These are phyloP conservation scores for Nymphalis io DNA, from an alignment of 1,140 invertebrate genomes.

Conservation along the genomic window DNA sequence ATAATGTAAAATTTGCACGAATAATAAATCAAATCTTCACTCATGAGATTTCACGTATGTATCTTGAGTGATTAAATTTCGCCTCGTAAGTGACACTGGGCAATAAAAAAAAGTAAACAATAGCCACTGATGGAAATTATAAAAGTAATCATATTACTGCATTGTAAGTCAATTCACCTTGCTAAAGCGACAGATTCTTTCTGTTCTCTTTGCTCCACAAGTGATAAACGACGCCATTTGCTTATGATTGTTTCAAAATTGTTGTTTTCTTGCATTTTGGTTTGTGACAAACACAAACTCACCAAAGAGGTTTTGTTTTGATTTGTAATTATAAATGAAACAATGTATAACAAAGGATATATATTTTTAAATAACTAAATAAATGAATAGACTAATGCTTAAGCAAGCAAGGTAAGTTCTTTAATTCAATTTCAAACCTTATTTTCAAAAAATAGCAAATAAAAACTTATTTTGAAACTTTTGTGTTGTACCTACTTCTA, in stretches of 20 bases:
- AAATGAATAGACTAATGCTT: not conserved
- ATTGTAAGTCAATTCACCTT: conserved; percentile 53
- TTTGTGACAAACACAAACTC: conserved; percentile 44
- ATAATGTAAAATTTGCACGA: not conserved
- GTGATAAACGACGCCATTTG: conserved; percentile 70
- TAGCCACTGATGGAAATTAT: conserved; percentile 34
- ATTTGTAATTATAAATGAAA: conserved; percentile 29
- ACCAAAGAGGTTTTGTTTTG: conserved; percentile 59
- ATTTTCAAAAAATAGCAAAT: not conserved
- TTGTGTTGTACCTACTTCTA: not conserved
- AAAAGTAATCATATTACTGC: conserved; percentile 34
- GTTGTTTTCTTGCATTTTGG: conserved; percentile 69
- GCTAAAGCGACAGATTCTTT: conserved; percentile 49
- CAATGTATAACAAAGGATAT: not conserved
- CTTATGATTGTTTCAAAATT: conserved; percentile 70
- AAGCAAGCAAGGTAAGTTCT: not conserved
- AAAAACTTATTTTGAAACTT: conserved; percentile 1
- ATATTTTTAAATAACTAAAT: not conserved
- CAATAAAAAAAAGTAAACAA: conserved; percentile 43
- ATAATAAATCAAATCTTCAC: not conserved
- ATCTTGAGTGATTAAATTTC: conserved; percentile 42
- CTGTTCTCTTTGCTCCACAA: conserved; percentile 43
- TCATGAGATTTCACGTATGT: conserved; percentile 9
- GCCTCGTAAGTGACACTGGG: conserved; percentile 17
- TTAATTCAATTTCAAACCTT: not conserved